Conservation (phyloP, 2,113 vertebrate genomes). For the Zosterops japonicus region DNA sequence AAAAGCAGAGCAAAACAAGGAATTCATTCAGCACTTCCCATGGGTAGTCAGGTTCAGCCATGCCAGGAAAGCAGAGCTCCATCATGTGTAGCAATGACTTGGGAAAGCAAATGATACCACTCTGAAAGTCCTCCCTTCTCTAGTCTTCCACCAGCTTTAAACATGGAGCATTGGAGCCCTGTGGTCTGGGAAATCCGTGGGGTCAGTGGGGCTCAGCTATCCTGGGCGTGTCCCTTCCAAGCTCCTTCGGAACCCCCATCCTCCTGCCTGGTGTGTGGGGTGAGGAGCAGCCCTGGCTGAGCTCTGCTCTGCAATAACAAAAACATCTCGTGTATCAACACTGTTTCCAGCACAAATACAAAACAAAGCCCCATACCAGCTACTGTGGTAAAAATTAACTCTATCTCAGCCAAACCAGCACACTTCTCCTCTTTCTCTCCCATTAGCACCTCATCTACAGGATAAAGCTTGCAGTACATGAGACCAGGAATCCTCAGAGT, state of each 20-base stretch:
- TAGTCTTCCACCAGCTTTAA: neutral
- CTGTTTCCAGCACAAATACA: neutral
- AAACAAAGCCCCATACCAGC: neutral
- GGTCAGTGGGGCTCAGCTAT: neutral
- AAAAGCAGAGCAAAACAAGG: neutral
- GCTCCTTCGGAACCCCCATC: too few species aligned
- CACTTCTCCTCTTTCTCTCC: neutral
- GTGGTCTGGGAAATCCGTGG: neutral
- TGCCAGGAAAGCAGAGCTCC: neutral
- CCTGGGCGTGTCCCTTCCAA: neutral
- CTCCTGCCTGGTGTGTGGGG: neutral
- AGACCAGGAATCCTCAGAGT: neutral
- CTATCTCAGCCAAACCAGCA: neutral
- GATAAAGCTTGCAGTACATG: neutral
- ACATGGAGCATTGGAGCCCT: neutral
- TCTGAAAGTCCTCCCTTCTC: too few species aligned
- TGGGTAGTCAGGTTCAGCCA: neutral
- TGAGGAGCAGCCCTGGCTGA: neutral
- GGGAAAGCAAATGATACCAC: neutral
- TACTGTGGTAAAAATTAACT: neutral
- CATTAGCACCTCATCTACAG: neutral
- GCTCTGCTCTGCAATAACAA: neutral
- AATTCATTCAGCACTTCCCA: neutral
- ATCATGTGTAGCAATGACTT: too few species aligned
- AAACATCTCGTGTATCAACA: neutral